phyloP scores from a whole-genome alignment of 2,797 vertebrate species.

The Gila robusta region DNA sequence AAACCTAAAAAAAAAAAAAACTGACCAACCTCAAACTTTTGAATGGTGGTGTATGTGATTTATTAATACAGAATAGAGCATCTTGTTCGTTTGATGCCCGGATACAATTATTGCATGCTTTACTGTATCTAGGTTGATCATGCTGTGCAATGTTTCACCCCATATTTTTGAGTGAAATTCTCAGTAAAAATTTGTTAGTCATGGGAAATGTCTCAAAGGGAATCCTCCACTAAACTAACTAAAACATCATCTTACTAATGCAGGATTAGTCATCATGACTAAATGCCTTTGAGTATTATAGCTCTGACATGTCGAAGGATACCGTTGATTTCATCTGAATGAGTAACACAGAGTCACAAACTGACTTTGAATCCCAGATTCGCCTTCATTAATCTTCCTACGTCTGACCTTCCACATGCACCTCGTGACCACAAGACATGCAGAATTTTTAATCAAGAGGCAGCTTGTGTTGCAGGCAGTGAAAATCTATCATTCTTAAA shows the following conservation, averaged over 20 bases:
- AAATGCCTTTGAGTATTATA: conserved; percentile 31
- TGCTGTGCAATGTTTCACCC: background rate
- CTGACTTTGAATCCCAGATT: background rate
- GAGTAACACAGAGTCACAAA: background rate
- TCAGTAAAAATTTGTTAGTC: conserved; percentile 1
- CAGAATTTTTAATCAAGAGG: conserved; percentile 70
- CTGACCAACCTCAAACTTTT: background rate
- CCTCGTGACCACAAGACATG: conserved; percentile 55
- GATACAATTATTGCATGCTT: background rate
- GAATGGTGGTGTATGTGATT: background rate
- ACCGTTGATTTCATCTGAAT: conserved; percentile 26
- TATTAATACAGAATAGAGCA: background rate
- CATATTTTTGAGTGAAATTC: background rate
- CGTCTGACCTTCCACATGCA: conserved; percentile 45
- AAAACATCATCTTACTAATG: conserved; percentile 53
- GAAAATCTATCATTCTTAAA: conserved; percentile 80
- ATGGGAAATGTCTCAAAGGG: conserved; percentile 26
- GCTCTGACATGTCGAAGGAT: conserved; percentile 41
- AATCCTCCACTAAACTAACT: conserved; percentile 38
- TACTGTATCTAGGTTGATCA: background rate
- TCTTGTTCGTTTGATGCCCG: background rate
- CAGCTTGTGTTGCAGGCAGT: conserved; percentile 61
- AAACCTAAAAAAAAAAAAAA: background rate
- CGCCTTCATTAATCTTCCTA: conserved; percentile 11
- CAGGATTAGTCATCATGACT: conserved; percentile 53